Percentiles rank a stretch among this genome's conserved stretches.
Evolutionary conservation across 2,113 vertebrate species (phyloP).

Genomic region (Alectura lathami): DNA sequence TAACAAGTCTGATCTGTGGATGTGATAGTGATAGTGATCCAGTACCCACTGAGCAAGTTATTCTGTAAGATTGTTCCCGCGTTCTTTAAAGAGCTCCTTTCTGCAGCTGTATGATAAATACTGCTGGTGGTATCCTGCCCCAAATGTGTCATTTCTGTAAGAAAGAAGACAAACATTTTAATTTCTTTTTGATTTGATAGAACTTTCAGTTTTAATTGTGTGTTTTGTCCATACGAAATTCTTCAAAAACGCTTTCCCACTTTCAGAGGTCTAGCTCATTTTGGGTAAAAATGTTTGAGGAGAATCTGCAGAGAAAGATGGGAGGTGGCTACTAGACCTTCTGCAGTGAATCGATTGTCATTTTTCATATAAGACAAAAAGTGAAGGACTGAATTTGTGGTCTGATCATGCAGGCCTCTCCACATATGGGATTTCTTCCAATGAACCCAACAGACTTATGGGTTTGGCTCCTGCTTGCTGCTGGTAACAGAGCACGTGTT

Average conservation of each 20-base stretch:
- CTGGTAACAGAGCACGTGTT: not conserved
- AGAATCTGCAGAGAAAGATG: not conserved
- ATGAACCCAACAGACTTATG: not conserved
- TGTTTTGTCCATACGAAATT: not conserved
- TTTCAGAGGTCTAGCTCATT: not conserved
- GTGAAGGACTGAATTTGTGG: not conserved
- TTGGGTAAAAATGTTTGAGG: not conserved
- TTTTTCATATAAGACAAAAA: not conserved
- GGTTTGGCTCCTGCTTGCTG: not conserved
- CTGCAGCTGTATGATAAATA: not conserved
- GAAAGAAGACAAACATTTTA: not conserved
- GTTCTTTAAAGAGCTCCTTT: not conserved
- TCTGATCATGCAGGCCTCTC: not conserved
- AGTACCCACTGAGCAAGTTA: not conserved
- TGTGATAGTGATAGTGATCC: not conserved
- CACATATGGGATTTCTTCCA: not conserved
- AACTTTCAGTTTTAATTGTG: not conserved
- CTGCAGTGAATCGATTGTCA: not conserved
- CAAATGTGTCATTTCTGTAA: not conserved
- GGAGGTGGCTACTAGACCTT: not conserved
- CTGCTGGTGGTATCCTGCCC: not conserved
- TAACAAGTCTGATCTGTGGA: not conserved
- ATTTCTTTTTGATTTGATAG: not conserved
- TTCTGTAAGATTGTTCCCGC: not conserved
- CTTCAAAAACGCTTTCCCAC: not conserved